Conservation (phyloP, 2,113 vertebrate species). For the Pipa parva region DNA sequence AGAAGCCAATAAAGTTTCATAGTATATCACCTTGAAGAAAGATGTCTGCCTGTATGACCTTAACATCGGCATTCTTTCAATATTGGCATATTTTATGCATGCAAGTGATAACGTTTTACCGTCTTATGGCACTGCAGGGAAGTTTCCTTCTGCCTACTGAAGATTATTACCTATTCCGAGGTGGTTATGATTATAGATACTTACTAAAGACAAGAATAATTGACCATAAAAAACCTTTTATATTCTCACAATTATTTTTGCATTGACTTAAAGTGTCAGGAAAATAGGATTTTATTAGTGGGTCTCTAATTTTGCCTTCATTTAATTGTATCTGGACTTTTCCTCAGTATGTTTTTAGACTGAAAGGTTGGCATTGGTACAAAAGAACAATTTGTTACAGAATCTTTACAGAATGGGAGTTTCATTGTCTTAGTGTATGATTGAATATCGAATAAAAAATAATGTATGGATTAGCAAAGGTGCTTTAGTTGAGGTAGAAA, state of each 20-base stretch:
- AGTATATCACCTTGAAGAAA: constrained; percentile 50
- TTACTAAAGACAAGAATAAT: constrained; percentile 77
- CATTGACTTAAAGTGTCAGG: constrained; percentile 72
- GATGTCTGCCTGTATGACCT: constrained; percentile 59
- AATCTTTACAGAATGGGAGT: constrained; percentile 47
- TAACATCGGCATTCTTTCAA: constrained; percentile 61
- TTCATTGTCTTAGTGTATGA: constrained; percentile 48
- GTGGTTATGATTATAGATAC: constrained; percentile 68
- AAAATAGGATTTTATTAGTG: constrained; percentile 69
- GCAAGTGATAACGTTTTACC: constrained; percentile 60
- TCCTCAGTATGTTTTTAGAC: constrained; percentile 54
- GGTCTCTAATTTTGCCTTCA: constrained; percentile 60
- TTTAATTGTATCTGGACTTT: constrained; percentile 53
- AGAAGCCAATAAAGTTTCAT: constrained; percentile 57
- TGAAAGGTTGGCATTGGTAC: constrained; percentile 47
- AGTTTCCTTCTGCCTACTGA: constrained; percentile 58
- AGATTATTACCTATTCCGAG: constrained; percentile 65
- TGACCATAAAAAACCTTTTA: constrained; percentile 76
- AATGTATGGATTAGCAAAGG: constrained; percentile 45
- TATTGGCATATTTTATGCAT: constrained; percentile 71
- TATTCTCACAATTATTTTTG: constrained; percentile 78
- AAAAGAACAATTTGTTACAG: constrained; percentile 59
- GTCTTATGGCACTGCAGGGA: constrained; percentile 64
- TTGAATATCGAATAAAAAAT: constrained; percentile 58
- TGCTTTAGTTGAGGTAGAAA: constrained; percentile 7